A percentile compares a stretch with the other conserved stretches of the same genome.
These are phyloP conservation scores for Oxycera nigricornis DNA, from an alignment of 2,888 invertebrate genomes.

Conservation along the genomic window DNA sequence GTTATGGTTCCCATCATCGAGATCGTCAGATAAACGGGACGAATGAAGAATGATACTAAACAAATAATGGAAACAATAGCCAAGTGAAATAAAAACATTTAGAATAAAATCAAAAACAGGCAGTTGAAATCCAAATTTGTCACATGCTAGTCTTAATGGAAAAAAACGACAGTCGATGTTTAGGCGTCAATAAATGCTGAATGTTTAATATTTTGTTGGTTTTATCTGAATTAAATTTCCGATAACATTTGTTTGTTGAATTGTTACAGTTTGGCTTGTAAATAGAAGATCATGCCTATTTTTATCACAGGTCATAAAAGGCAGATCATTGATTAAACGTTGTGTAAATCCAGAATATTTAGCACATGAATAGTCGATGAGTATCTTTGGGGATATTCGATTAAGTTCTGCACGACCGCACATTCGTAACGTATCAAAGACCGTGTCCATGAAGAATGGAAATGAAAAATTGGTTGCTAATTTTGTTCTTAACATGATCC, in stretches of 20 bases:
- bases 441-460: too few relatives aligned
- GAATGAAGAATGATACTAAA: neutral
- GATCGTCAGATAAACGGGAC: neutral
- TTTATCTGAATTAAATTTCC: neutral
- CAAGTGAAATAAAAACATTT: neutral
- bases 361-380: too few relatives aligned
- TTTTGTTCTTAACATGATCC: too few relatives aligned
- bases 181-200: constrained; percentile 29
- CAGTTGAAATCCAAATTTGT: constrained; percentile 35
- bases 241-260: neutral
- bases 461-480: too few relatives aligned
- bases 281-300: too few relatives aligned
- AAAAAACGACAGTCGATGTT: constrained; percentile 21
- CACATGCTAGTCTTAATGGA: constrained; percentile 43
- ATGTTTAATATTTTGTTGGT: neutral
- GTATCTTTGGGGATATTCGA: too few relatives aligned
- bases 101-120: neutral
- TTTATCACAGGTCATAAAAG: too few relatives aligned
- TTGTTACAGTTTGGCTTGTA: too few relatives aligned
- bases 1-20: constrained; percentile 40
- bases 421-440: too few relatives aligned
- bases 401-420: too few relatives aligned
- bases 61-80: neutral
- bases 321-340: too few relatives aligned
- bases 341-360: too few relatives aligned